Evolutionary conservation across 2,888 invertebrate genomes (phyloP), one percentile per base, ranked within the genome.

Genomic region (Ophion ellenae): DNA sequence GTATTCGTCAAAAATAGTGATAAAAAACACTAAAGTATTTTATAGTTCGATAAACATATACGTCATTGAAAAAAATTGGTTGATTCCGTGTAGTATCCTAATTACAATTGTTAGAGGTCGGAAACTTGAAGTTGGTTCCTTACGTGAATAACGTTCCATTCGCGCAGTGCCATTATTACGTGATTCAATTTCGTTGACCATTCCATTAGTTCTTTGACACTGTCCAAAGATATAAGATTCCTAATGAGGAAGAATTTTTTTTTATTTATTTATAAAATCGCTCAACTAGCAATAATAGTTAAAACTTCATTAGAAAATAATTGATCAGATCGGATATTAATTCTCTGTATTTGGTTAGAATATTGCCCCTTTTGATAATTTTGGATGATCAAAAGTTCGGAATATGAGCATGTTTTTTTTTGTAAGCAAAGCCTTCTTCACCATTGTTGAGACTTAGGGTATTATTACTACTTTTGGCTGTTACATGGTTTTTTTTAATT

Each of bases 181-280:
- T 91, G 92, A 90, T 95, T 95, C 57, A 95, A 90, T 81, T 94
- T 94, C 11, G 89, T 87, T 79, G 95, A 90, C 95, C 95, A 95
- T 69, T 91, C 91, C 24, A 91, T 87, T 17, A 95, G 92, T 79
- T 95, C 95, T 4, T 90, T 85, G 73, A 93, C 93, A n/a, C 92
- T 94, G 80, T 95, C 95, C 24, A 94, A 94, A 0, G 94, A 94
- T 87, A 95, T 94, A 81, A 94, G 94, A 87, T 92, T 92, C 64
- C 93, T 93, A 84, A 57, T 7, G 47, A 64, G 63, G 17, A 11
- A 24, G 9, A 75, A 53, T 67, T 20, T 2, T 20, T 5, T 61
- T 0, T 20, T n/a, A n/a, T n/a, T 61, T 20, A 4, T 14, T 53
- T 53, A 17, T 14, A 14, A 17, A 17, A 53, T 14, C 40, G 40